These are phyloP conservation scores for Lycocorax pyrrhopterus DNA, from an alignment of 2,113 vertebrate genomes.

Conservation along the genomic window DNA sequence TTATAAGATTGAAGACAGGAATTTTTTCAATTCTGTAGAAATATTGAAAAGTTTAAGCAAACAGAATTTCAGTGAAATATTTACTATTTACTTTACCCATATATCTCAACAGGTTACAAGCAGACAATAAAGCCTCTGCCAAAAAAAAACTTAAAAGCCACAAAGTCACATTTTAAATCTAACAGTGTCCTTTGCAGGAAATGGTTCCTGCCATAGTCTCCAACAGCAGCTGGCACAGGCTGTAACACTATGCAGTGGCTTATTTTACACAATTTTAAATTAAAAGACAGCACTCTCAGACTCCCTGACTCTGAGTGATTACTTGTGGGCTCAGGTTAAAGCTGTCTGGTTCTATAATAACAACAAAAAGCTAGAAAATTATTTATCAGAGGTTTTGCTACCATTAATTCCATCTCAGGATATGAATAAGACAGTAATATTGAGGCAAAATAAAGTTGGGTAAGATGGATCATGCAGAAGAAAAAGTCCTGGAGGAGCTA, in stretches of 20 bases:
- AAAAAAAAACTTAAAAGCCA: not conserved
- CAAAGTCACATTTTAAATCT: not conserved
- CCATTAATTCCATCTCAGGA: not conserved
- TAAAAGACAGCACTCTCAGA: not conserved
- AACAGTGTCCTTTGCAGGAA: not conserved
- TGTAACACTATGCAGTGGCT: not conserved
- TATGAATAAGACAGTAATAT: not conserved
- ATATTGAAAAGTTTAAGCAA: not conserved
- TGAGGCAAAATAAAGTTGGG: not conserved
- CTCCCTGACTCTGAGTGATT: not conserved
- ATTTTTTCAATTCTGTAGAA: not conserved
- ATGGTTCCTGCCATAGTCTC: not conserved
- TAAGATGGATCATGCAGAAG: not conserved
- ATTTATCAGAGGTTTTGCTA: not conserved
- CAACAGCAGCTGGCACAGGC: not conserved
- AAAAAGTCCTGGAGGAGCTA: not conserved
- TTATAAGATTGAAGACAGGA: not conserved
- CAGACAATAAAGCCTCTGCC: not conserved
- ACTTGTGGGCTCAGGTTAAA: not conserved
- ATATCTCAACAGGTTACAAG: not conserved
- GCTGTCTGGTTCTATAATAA: not conserved
- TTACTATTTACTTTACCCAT: not conserved
- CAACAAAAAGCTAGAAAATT: not conserved
- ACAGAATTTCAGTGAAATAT: not conserved
- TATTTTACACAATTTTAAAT: constrained; percentile 5